Conservation (phyloP, 2,888 invertebrate species). For the Melitaea athalia region DNA sequence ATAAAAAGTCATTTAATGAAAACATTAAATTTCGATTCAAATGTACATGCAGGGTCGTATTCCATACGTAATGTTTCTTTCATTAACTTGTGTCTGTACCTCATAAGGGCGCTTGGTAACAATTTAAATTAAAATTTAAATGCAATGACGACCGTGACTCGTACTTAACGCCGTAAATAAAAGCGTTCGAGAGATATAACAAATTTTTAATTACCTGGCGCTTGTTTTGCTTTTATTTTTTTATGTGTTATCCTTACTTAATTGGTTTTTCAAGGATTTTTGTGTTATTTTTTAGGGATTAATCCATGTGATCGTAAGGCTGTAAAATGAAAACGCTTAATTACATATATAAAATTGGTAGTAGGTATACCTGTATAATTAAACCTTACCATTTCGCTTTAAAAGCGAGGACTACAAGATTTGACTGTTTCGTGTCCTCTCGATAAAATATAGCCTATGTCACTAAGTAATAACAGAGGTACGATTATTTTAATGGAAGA, state of each 20-base stretch:
- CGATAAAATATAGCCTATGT: no score
- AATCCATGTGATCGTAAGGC: no score
- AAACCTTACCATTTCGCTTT: no score
- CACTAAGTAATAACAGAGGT: no score
- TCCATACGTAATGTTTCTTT: constrained; percentile 33
- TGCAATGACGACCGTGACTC: constrained; percentile 34
- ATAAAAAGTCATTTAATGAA: not conserved
- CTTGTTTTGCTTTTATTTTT: not conserved
- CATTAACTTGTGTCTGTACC: constrained; percentile 33
- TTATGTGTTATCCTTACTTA: not conserved
- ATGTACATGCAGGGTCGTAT: constrained; percentile 32
- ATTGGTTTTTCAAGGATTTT: not conserved
- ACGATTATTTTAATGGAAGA: no score
- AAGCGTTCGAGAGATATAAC: constrained; percentile 23
- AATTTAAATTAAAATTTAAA: constrained; percentile 37
- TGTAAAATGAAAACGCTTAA: no score
- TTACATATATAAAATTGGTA: no score
- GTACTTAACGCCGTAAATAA: constrained; percentile 29
- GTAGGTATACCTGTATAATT: no score
- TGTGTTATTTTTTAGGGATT: not conserved
- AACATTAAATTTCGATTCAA: constrained; percentile 4
- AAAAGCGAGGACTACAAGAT: no score
- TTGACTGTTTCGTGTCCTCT: no score
- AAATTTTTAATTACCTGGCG: constrained; percentile 21
- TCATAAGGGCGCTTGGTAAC: constrained; percentile 34